Base-by-base conservation (phyloP, 2,797 vertebrate genomes). In the Garrulus glandarius region DNA sequence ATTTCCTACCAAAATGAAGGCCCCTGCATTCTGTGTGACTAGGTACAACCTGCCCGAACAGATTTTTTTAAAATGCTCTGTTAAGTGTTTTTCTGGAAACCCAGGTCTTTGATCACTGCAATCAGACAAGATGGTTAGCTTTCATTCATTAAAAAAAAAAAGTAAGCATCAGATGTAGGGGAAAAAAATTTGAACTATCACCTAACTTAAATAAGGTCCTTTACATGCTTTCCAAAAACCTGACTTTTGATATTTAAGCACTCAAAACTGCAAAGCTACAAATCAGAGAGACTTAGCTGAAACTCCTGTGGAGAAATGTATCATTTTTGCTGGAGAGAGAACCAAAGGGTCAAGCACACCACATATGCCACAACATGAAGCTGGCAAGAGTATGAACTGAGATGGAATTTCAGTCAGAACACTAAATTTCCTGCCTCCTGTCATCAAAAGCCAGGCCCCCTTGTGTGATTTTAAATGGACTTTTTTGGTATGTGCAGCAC, bases 351-450 rank as follows among this genome's bases (percentile, higher is more conserved):
- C 84, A 84, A 77, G 55, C 23, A 63, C 63, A 81, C 34, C 61
- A 78, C 32, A 55, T 34, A 85, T 30, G 50, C 64, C 72, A 50
- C 77, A 74, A 46, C 57, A 78, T 61, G 68, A 78, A 75, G 36
- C 43, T 46, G 24, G 22, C n/a, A 36, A 55, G 24, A 84, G 8
- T 39, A 91, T 79, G 84, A 91, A 88, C 50, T 69, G 34, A 82
- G 87, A 87, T 85, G 82, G 89, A 96, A 92, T 95, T 96, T 94
- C 94, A 93, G 69, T 32, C 76, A 81, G 69, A 92, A 88, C 50
- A 68, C 69, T 92, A 52, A 67, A 95, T 90, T 96, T 93, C 95
- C 92, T 95, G 92, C 88, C 80, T 92, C 68, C 41, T 94, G 77
- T 50, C 84, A 93, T 0, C 53, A 88, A 88, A 91, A 90, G 22